Percentiles rank a stretch among this genome's conserved stretches.
Evolutionary conservation across 2,797 vertebrate genomes (phyloP).

Genomic region (Myiotriccus ornatus): DNA sequence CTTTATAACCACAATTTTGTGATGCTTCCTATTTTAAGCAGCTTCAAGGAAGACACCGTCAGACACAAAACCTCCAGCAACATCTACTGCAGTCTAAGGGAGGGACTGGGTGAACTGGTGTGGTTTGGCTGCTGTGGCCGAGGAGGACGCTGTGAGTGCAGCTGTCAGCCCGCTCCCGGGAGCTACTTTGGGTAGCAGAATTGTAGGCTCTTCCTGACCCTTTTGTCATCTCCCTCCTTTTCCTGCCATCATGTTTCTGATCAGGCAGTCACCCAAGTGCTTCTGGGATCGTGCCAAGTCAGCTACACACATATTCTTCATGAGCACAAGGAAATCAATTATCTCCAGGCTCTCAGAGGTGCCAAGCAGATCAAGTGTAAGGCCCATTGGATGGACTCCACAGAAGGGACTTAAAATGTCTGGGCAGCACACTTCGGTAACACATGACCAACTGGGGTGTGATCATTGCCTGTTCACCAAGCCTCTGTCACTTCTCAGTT

Average conservation of each 20-base stretch:
- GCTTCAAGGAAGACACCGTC: neutral
- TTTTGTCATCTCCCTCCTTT: neutral
- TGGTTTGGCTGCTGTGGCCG: neutral
- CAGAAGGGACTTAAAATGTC: neutral
- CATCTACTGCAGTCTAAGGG: neutral
- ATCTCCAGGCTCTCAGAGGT: neutral
- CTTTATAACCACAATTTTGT: neutral
- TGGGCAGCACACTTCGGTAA: neutral
- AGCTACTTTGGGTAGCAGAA: neutral
- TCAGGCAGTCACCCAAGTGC: neutral
- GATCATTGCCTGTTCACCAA: neutral
- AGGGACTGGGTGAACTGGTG: neutral
- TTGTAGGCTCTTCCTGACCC: neutral
- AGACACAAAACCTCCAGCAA: neutral
- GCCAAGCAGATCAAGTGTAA: neutral
- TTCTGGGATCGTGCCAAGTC: neutral
- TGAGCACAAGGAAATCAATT: neutral
- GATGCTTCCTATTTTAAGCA: neutral
- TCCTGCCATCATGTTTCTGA: neutral
- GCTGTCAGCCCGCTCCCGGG: fast-evolving
- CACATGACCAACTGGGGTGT: neutral
- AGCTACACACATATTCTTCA: neutral
- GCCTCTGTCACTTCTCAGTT: neutral
- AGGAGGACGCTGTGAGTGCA: neutral
- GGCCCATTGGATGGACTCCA: neutral